phyloP scores from a whole-genome alignment of 2,888 invertebrate species.

The Trypoxylon attenuatum region DNA sequence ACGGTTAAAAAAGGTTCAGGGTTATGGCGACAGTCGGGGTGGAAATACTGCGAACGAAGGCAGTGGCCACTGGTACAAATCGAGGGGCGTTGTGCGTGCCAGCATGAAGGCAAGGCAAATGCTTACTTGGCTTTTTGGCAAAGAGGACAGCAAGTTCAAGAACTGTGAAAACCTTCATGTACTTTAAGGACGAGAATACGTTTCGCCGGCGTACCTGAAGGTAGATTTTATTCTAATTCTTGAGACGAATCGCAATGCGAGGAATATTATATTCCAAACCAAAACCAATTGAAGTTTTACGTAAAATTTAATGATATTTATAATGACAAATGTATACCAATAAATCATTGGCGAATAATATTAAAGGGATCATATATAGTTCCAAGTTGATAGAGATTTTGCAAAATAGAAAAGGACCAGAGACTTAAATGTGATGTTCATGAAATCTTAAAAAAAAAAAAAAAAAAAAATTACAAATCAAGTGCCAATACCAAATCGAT shows the following conservation, averaged over 20 bases:
- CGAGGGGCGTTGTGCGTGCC: slow-evolving; percentile 87
- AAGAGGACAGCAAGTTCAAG: slow-evolving; percentile 93
- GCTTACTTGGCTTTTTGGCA: slow-evolving; percentile 93
- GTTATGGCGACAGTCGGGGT: slow-evolving; percentile 76
- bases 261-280: neutral
- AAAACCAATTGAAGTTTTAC: no score
- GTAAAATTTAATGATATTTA: no score
- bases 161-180: slow-evolving; percentile 92
- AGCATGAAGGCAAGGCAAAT: slow-evolving; percentile 94
- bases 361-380: no score
- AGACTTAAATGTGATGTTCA: no score
- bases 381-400: no score
- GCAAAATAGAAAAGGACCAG: no score
- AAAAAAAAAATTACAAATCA: slow-evolving; percentile 19
- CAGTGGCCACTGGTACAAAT: slow-evolving; percentile 89
- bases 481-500: slow-evolving; percentile 47
- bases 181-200: slow-evolving; percentile 25
- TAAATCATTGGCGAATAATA: no score
- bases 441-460: neutral
- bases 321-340: no score
- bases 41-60: slow-evolving; percentile 60
- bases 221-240: slow-evolving; percentile 9
- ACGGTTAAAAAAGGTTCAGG: slow-evolving; percentile 82
- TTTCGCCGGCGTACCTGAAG: slow-evolving; percentile 22
- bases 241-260: neutral